Conservation (phyloP, 2,113 vertebrate species). For the Lepidothrix coronata region DNA sequence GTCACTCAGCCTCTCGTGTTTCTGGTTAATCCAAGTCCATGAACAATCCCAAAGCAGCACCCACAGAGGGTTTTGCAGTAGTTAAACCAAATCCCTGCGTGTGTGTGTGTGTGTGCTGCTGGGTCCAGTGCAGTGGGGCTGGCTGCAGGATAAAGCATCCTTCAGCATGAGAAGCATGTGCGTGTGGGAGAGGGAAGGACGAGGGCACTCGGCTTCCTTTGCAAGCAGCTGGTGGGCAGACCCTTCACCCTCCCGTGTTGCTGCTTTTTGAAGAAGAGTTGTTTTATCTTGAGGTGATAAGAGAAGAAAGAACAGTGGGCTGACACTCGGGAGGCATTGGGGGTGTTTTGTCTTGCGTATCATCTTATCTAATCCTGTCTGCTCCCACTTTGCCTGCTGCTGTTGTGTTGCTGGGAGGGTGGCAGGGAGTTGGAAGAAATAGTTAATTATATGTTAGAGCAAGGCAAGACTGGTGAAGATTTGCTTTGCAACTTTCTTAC, state of each 20-base stretch:
- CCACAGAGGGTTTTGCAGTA: neutral
- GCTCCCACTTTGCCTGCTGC: neutral
- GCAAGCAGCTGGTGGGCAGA: neutral
- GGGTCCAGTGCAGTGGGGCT: neutral
- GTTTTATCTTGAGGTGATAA: neutral
- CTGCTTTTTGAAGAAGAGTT: neutral
- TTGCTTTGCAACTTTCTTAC: neutral
- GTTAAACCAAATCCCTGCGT: accelerated
- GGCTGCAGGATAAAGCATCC: neutral
- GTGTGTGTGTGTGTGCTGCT: accelerated
- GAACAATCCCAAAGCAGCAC: neutral
- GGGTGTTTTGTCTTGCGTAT: accelerated
- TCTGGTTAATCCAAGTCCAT: neutral
- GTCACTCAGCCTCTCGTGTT: accelerated
- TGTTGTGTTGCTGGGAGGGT: neutral
- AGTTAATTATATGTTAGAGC: neutral
- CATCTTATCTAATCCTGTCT: neutral
- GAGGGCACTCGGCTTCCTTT: accelerated
- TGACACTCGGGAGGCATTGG: neutral
- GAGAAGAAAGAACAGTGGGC: neutral
- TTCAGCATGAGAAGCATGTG: neutral
- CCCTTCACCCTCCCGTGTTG: accelerated
- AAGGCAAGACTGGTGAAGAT: neutral
- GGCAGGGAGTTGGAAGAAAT: neutral
- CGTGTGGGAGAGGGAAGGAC: neutral